Evolutionary conservation across 2,888 invertebrate species (phyloP), one percentile per base, ranked within the genome.

Genomic region (Dimorphilus gyrociliatus): DNA sequence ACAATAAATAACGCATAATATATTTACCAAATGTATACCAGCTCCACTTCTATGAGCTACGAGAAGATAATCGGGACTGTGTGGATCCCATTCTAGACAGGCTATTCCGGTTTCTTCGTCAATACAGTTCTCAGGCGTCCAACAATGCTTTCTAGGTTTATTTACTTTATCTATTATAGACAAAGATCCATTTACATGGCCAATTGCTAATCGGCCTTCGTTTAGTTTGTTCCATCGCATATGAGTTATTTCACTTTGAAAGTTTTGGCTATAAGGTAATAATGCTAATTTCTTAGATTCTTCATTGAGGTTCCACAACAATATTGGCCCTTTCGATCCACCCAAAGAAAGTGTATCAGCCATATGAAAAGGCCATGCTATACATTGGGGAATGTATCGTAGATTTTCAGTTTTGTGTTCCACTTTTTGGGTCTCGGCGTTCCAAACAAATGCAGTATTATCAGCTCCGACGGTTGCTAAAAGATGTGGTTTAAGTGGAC

Each of bases 31-130:
- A n/a, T n/a, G n/a, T n/a, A n/a, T n/a, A n/a, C n/a, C n/a, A n/a
- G n/a, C 32, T n/a, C n/a, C n/a, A n/a, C 34, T n/a, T n/a, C n/a
- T 36, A 38, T 57, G 57, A 16, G 51, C 50, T 29, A 62, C 42
- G 19, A 64, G 46, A 3, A 65, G 46, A 38, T 63, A 65, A 33
- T 62, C 59, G 6, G 44, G 42, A 3, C 64, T 64, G 23, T 62
- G 45, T 3, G 60, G 61, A 37, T 64, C 64, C 64, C 64, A 65
- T 35, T 59, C 55, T 18, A 65, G 39, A 3, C 48, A 50, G 3
- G 50, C 47, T 3, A 65, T 51, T 1, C 48, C 38, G 29, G 52
- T 49, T 15, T 51, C 46, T 4, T 33, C 33, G 18, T 41, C 42
- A 17, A 37, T 34, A 13, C 42, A 48, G 4, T 46, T 27, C 10